phyloP scores from a whole-genome alignment of 1,140 invertebrate genomes.

The Pachyrhynchus sulphureomaculatus region DNA sequence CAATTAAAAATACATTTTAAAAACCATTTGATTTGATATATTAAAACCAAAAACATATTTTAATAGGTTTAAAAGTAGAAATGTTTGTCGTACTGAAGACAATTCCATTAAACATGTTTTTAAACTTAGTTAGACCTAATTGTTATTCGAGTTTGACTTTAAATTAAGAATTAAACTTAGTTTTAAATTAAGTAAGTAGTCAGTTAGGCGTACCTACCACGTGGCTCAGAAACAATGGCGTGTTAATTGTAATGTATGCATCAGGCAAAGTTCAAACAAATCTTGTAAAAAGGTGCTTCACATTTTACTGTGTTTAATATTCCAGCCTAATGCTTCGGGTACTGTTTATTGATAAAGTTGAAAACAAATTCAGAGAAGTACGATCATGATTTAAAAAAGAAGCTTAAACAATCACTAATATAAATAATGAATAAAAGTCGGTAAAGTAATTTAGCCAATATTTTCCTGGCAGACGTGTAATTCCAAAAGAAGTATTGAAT shows the following conservation, averaged over 20 bases:
- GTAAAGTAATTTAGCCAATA: too few species aligned
- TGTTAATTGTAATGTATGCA: conserved; percentile 2
- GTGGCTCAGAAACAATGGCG: neutral
- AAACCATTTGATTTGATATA: too few species aligned
- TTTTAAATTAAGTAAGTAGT: conserved; percentile 3
- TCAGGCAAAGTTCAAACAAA: neutral
- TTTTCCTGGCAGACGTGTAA: too few species aligned
- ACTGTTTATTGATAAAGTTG: too few species aligned
- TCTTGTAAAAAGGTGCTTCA: conserved; percentile 6
- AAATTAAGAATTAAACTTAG: neutral
- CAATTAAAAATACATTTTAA: too few species aligned
- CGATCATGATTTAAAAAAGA: too few species aligned
- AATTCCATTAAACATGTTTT: neutral
- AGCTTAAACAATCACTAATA: too few species aligned
- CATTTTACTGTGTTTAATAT: neutral
- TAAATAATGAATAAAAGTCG: too few species aligned
- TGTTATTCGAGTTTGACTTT: neutral
- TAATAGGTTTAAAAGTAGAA: too few species aligned
- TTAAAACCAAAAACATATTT: too few species aligned
- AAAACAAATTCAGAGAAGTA: too few species aligned
- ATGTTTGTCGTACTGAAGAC: neutral
- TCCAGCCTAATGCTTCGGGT: neutral
- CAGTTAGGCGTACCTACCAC: neutral
- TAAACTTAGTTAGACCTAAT: neutral
- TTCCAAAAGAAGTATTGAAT: too few species aligned